Conservation (phyloP, 2,113 vertebrate species). For the Seriola dumerili region DNA sequence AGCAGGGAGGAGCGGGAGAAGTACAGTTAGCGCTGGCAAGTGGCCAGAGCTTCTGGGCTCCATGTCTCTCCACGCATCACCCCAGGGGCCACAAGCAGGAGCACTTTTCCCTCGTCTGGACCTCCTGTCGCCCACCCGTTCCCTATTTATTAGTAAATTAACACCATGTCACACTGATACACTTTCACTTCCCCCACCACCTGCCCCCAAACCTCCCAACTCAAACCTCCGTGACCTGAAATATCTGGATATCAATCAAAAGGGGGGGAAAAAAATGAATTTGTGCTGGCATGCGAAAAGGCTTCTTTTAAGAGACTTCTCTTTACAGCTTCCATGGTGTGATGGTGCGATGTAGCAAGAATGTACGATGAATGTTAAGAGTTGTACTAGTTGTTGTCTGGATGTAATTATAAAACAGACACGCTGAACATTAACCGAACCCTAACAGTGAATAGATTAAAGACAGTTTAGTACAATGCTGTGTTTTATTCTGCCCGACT, state of each 20-base stretch:
- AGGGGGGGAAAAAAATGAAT: background rate
- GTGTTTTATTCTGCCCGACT: conserved; percentile 65
- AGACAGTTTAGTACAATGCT: conserved; percentile 78
- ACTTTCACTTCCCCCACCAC: conserved; percentile 78
- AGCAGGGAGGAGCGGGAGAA: conserved; percentile 86
- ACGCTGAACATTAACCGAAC: conserved; percentile 71
- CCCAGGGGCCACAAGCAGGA: conserved; percentile 76
- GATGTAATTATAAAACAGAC: conserved; percentile 80
- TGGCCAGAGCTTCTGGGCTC: conserved; percentile 85
- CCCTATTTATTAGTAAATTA: conserved; percentile 86
- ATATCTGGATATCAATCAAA: conserved; percentile 81
- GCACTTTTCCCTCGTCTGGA: conserved; percentile 77
- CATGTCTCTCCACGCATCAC: conserved; percentile 69
- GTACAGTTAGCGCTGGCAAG: conserved; percentile 91
- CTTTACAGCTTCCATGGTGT: conserved; percentile 30
- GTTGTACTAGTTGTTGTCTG: conserved; percentile 74
- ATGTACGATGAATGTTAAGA: conserved; percentile 64
- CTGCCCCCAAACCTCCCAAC: conserved; percentile 41
- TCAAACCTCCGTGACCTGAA: conserved; percentile 65
- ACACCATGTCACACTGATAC: conserved; percentile 81
- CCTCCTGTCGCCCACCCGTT: conserved; percentile 73
- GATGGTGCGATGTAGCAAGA: conserved; percentile 52
- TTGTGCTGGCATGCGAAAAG: conserved; percentile 11
- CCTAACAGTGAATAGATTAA: conserved; percentile 78
- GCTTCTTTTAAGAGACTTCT: conserved; percentile 32